Evolutionary conservation across 1,140 invertebrate species (phyloP), one percentile per base, ranked within the genome.

Genomic region (Brachionus asplanchnoidis): DNA sequence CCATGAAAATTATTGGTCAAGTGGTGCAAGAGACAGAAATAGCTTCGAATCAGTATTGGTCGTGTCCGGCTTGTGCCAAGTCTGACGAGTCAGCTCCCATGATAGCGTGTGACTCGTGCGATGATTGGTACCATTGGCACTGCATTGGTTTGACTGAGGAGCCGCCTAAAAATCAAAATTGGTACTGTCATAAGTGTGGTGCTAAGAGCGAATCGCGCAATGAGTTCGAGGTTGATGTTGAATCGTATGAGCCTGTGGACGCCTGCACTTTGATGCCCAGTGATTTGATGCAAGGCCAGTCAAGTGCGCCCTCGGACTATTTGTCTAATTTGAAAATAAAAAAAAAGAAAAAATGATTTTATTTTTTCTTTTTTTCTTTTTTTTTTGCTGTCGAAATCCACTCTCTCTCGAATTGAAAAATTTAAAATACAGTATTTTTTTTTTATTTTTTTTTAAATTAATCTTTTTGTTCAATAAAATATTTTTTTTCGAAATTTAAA

Each of bases 101-200:
- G 79, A 82, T 82, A 23, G 79, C 79, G 0, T 82, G 79, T 68
- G 79, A 82, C 32, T 82, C 79, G 9, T 82, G 79, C 32, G 79
- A 82, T 42, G 79, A 82, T 26, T 82, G 79, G 79, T 82, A 82
- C 8, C 79, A 82, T 82, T 82, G 53, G 73, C 53, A 82, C 26
- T 82, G 79, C 42, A 46, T 82, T 40, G 79, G 79, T 9, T 44
- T 82, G 7, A 82, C 32, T 9, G 40, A 82, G 40, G 79, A 65
- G n/a, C 79, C 79, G 9, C 79, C 79, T 7, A 12, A 82, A 82
- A 82, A 82, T 65, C 79, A 82, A 82, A 82, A 82, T 46, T 82
- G 79, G 79, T 82, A 82, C 20, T 82, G 79, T 82, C 42, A 32
- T 14, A 82, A 82, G 36, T 82, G 79, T 65, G 53, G 53, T 11